Conservation (phyloP, 1,140 invertebrate genomes). For the Neodiprion virginianus region DNA sequence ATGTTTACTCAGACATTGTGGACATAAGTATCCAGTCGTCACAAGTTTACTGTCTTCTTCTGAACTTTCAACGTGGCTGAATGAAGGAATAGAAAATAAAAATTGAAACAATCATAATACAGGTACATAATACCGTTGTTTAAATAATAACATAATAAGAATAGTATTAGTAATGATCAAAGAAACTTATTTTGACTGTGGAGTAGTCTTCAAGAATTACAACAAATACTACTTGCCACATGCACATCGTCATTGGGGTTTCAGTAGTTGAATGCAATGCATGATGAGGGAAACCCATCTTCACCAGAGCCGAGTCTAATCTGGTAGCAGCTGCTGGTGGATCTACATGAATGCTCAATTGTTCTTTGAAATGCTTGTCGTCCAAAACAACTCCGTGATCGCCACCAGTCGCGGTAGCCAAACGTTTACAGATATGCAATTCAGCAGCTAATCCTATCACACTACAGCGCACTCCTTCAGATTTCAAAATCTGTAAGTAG, state of each 20-base stretch:
- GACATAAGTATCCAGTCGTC: slow-evolving; percentile 90
- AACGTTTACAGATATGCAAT: slow-evolving; percentile 85
- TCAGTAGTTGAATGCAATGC: slow-evolving; percentile 62
- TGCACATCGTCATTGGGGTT: slow-evolving; percentile 79
- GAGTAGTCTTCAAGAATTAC: slow-evolving; percentile 3
- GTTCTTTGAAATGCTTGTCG: slow-evolving; percentile 87
- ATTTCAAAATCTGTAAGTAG: slow-evolving; percentile 69
- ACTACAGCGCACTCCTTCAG: slow-evolving; percentile 84
- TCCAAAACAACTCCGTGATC: slow-evolving; percentile 89
- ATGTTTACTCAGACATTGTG: slow-evolving; percentile 96
- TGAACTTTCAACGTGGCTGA: slow-evolving; percentile 81
- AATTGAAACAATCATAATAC: neutral
- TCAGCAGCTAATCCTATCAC: slow-evolving; percentile 96
- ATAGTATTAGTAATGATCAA: neutral
- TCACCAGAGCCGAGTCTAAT: slow-evolving; percentile 84
- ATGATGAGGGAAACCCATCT: slow-evolving; percentile 92
- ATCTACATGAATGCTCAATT: slow-evolving; percentile 79
- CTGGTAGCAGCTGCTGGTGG: slow-evolving; percentile 86
- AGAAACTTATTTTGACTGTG: neutral
- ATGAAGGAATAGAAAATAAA: slow-evolving; percentile 24
- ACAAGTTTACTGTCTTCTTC: slow-evolving; percentile 71
- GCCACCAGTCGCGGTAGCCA: slow-evolving; percentile 86
- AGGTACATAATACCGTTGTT: neutral
- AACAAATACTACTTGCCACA: slow-evolving; percentile 72
- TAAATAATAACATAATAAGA: slow-evolving; percentile 27